These are phyloP conservation scores for Drosophila baimaii DNA, from an alignment of 1,140 invertebrate species.

Conservation along the genomic window DNA sequence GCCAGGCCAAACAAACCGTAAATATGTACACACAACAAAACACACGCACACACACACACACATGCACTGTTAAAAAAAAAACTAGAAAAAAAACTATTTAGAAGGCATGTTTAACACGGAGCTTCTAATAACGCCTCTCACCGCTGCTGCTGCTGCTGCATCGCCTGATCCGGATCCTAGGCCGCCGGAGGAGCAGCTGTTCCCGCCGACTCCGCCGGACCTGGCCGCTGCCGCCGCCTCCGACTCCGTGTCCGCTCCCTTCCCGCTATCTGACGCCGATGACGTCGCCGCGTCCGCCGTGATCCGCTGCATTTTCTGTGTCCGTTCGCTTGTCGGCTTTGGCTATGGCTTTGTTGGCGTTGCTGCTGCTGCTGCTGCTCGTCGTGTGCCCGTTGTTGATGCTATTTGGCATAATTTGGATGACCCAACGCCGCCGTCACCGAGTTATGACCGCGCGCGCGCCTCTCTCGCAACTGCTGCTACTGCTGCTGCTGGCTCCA, in stretches of 20 bases:
- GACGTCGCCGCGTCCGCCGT: constrained; percentile 18
- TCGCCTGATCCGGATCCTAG: constrained; percentile 13
- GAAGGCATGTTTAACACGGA: background rate
- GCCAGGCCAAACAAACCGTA: constrained; percentile 29
- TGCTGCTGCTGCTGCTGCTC: constrained; percentile 55
- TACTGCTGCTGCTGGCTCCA: constrained; percentile 25
- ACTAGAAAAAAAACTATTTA: constrained; percentile 4
- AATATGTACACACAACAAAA: constrained; percentile 16
- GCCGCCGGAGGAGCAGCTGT: constrained; percentile 23
- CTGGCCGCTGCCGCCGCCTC: background rate
- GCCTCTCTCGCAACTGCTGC: constrained; percentile 51
- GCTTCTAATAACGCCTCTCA: constrained; percentile 23
- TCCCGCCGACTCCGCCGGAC: constrained; percentile 25
- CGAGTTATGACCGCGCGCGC: constrained; percentile 61
- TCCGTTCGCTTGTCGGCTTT: constrained; percentile 25
- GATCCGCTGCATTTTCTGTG: constrained; percentile 45
- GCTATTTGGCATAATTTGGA: constrained; percentile 73
- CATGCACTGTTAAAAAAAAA: constrained; percentile 3
- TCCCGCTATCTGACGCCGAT: constrained; percentile 41
- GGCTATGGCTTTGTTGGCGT: constrained; percentile 37
- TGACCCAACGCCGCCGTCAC: constrained; percentile 60
- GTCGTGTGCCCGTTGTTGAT: constrained; percentile 57
- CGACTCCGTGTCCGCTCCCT: constrained; percentile 7
- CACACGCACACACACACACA: constrained; percentile 4
- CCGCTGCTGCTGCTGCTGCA: constrained; percentile 21